Base-by-base conservation (phyloP, 2,888 invertebrate genomes). In the Labia minor region DNA sequence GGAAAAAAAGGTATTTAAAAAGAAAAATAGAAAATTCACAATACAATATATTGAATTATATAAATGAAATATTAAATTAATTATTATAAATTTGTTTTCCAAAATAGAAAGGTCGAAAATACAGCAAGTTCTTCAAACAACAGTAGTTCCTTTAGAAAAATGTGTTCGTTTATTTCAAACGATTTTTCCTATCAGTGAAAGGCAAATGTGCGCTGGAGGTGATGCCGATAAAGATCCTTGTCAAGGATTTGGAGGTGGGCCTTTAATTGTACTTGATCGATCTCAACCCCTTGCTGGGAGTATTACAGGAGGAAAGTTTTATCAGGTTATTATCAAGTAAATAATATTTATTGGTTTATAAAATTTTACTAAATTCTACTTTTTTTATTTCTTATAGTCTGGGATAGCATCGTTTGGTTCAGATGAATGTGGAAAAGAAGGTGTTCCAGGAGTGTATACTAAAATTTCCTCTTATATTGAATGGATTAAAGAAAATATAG, bases 391-490 rank as follows among this genome's bases (percentile, higher is more conserved):
- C n/a, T 74, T 78, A 3, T 73, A 90, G 89, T 82, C 89, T 69
- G 90, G 90, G 26, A 86, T 90, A 37, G 84, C 90, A 70, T 90
- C 90, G 0, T 90, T 89, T 72, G 90, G 90, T 1, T 88, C 89
- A 0, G 88, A 88, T 72, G 88, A 89, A 75, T 88, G 89, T 73
- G 87, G 88, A 20, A 85, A 84, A 19, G 79, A 83, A 67, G 88
- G 87, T 1, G 82, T 88, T 0, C 89, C 90, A 1, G 89, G 89
- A 71, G 89, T 89, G 0, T 90, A 90, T 74, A 87, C 88, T 0
- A 86, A 87, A 71, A 81, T 90, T 63, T 87, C 86, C 20, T 87
- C 87, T 75, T 90, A 90, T 73, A 79, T 85, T 49, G 82, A 83
- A 37, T 90, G 90, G 90, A 89, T 90, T 67, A 81, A 84, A 63